A percentile compares a stretch with the other conserved stretches of the same genome.
Conservation (phyloP, 2,888 invertebrate species). For the Leucophenga maculata region DNA sequence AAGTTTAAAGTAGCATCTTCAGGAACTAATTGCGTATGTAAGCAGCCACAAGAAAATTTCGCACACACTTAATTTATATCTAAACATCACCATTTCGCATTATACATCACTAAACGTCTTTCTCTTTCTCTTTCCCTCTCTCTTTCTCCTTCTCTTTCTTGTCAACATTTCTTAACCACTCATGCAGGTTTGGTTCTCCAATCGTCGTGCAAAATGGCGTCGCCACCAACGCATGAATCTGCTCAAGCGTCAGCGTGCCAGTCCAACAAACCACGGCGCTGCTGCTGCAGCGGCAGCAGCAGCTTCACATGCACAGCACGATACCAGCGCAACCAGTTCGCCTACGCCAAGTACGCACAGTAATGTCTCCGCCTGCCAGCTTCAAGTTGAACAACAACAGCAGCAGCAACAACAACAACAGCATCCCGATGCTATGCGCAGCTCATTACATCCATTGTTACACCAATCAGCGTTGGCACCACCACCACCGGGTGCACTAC, state of each 20-base stretch:
- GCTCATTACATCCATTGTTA: slow-evolving; percentile 52
- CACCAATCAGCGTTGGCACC: slow-evolving; percentile 26
- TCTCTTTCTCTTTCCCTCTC: slow-evolving; percentile 70
- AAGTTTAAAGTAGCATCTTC: too few relatives aligned
- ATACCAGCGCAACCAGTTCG: slow-evolving; percentile 51
- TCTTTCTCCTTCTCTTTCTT: slow-evolving; percentile 73
- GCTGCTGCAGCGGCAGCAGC: slow-evolving; percentile 36
- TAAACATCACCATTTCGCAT: too few relatives aligned
- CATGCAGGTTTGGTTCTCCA: slow-evolving; percentile 97
- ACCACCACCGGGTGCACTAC: slow-evolving; percentile 6
- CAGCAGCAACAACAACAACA: slow-evolving; percentile 32
- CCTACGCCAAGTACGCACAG: slow-evolving; percentile 68
- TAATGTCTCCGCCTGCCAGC: slow-evolving; percentile 61
- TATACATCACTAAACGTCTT: too few relatives aligned
- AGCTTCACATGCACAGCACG: slow-evolving; percentile 43
- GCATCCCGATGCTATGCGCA: slow-evolving; percentile 34
- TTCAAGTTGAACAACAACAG: slow-evolving; percentile 30
- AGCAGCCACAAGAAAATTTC: too few relatives aligned
- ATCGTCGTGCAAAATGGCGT: slow-evolving; percentile 98
- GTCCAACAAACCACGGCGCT: slow-evolving; percentile 55
- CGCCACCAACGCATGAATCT: slow-evolving; percentile 96
- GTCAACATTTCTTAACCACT: background rate
- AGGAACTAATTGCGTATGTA: background rate
- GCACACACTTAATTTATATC: too few relatives aligned
- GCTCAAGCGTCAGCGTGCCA: slow-evolving; percentile 80